Base-by-base conservation (phyloP, 2,797 vertebrate genomes). In the Takifugu rubripes region DNA sequence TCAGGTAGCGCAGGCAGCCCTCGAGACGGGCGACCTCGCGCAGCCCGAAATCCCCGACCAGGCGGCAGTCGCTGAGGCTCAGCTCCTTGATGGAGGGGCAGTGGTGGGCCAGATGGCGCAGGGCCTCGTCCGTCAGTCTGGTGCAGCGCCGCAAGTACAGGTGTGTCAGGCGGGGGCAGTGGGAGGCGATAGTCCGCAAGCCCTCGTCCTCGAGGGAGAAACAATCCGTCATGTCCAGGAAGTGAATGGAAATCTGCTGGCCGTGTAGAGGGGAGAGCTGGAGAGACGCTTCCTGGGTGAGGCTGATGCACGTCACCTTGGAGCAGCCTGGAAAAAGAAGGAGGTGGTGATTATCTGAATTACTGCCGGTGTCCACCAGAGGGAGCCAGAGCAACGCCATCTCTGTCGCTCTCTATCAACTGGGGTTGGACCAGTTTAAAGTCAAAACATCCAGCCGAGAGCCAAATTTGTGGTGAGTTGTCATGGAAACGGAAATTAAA, bases 161-260 rank as follows among this genome's bases (percentile, higher is more conserved):
- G 77, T 98, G 96, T 0, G 95, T 98, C 52, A 99, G 91, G 52
- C 95, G 96, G 0, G 96, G 97, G 91, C 97, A 98, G 90, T 99
- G 96, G 17, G 94, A 92, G 3, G 94, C 95, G 43, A 98, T 98
- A 68, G 94, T 95, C 79, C 96, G 95, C 82, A 99, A 88, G 17
- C 97, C 97, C 63, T 98, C 94, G 1, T 99, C 96, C 86, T 99
- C 96, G 51, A 99, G 93, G 68, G 96, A 95, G n/a, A 95, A 95
- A 85, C 97, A 99, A 86, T 98, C 96, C 0, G 94, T 97, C 96
- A 99, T 98, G 92, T 99, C 96, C 91, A 99, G 86, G 90, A 91
- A 96, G 85, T 94, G 94, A 70, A 99, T 95, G 86, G 96, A 95
- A 70, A 97, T 98, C 84, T 98, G 96, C 84, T 98, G 97, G 68